Percentiles rank a stretch among this genome's conserved stretches.
Evolutionary conservation across 2,888 invertebrate species (phyloP).

Genomic region (Limnephilus marmoratus): DNA sequence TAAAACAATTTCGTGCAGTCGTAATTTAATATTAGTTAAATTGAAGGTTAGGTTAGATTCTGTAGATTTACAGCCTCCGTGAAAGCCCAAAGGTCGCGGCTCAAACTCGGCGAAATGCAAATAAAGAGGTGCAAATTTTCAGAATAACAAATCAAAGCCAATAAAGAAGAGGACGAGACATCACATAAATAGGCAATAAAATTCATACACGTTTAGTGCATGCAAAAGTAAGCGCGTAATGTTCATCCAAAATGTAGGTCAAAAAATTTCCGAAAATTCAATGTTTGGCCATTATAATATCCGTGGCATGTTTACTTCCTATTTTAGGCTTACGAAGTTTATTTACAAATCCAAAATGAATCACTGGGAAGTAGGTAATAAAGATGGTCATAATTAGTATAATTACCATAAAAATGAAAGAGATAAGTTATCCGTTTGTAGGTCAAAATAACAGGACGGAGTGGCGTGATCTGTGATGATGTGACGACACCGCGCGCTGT

Average conservation of each 20-base stretch:
- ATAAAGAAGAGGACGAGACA: neutral
- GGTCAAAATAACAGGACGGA: slow-evolving; percentile 12
- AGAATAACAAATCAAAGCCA: no score
- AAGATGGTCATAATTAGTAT: neutral
- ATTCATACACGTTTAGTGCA: neutral
- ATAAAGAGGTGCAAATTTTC: no score
- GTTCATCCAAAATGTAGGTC: neutral
- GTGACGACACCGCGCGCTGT: slow-evolving; percentile 3
- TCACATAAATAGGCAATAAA: neutral
- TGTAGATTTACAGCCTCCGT: neutral
- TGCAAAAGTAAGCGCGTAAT: neutral
- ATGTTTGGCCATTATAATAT: neutral
- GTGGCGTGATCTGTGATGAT: neutral
- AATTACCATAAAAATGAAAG: neutral
- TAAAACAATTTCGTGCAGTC: neutral
- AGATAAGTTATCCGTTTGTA: neutral
- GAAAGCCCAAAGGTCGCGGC: neutral
- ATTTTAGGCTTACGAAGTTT: neutral
- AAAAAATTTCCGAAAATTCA: neutral
- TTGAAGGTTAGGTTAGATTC: neutral
- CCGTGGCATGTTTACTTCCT: neutral
- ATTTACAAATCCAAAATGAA: neutral
- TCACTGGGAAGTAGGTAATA: neutral
- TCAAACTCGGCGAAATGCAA: neutral
- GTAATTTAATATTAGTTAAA: neutral